Conservation (phyloP, 2,113 vertebrate genomes). For the Aspiorhynchus laticeps region DNA sequence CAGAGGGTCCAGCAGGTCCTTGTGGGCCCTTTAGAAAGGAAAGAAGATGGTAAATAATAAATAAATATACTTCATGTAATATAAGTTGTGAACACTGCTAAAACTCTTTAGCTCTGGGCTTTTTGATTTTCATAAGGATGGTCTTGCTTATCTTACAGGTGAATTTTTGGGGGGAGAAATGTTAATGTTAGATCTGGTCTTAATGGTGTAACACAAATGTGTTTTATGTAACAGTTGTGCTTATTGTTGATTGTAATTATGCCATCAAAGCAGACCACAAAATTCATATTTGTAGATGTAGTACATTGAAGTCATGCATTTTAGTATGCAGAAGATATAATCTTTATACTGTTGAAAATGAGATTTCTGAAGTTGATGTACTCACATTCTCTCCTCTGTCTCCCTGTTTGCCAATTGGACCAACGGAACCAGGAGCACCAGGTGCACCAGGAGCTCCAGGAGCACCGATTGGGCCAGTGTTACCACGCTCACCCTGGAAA, state of each 20-base stretch:
- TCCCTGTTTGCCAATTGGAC: slow-evolving; percentile 96
- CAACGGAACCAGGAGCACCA: slow-evolving; percentile 87
- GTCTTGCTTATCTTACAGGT: neutral
- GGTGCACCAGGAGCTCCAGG: slow-evolving; percentile 90
- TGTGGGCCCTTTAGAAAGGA: slow-evolving; percentile 84
- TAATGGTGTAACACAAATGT: neutral
- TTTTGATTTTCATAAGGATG: neutral
- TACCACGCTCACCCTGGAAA: slow-evolving; percentile 90
- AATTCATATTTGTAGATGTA: too few species aligned
- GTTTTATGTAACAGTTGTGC: neutral
- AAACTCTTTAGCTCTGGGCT: neutral
- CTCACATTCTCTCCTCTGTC: slow-evolving; percentile 95
- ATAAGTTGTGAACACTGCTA: neutral
- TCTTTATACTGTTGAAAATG: neutral
- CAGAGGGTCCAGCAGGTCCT: slow-evolving; percentile 90
- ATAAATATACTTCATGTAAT: neutral
- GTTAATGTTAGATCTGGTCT: too few species aligned
- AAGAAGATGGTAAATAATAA: neutral
- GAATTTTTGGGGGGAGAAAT: neutral
- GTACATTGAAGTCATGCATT: neutral
- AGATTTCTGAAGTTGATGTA: slow-evolving; percentile 15
- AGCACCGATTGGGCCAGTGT: slow-evolving; percentile 85
- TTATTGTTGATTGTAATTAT: neutral
- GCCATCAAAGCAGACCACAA: neutral
- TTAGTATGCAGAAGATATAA: neutral